A percentile compares a stretch with the other conserved stretches of the same genome.
phyloP scores from a whole-genome alignment of 2,888 invertebrate genomes.

The Eulithis prunata region DNA sequence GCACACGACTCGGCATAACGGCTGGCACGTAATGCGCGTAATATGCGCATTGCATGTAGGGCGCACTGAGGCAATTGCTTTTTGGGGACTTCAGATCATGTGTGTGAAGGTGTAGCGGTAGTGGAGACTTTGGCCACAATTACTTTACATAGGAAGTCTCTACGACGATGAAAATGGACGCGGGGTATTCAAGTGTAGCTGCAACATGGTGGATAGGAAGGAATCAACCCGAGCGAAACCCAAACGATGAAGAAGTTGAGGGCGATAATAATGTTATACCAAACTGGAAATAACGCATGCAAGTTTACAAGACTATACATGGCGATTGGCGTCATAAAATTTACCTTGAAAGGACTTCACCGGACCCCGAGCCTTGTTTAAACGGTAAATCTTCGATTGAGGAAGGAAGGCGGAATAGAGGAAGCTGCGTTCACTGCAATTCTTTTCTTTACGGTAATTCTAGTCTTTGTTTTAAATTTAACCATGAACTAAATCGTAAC shows the following conservation, averaged over 20 bases:
- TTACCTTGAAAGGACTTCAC: background rate
- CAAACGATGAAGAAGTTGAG: too few species aligned
- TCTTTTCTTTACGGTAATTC: background rate
- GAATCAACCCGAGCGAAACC: too few species aligned
- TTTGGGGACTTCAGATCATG: conserved; percentile 21
- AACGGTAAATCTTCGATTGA: background rate
- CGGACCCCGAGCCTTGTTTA: background rate
- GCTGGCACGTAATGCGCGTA: conserved; percentile 75
- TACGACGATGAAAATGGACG: background rate
- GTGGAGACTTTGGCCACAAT: background rate
- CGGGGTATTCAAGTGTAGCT: too few species aligned
- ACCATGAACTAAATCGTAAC: background rate
- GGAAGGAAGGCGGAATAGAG: background rate
- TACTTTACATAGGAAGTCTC: background rate
- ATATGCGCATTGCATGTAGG: conserved; percentile 77
- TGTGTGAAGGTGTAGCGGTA: conserved; percentile 5
- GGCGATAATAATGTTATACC: too few species aligned
- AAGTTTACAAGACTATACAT: too few species aligned
- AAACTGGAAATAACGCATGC: too few species aligned
- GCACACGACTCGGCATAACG: conserved; percentile 44
- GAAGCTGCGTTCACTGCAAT: conserved; percentile 1
- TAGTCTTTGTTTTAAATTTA: conserved; percentile 3
- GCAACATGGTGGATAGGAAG: too few species aligned
- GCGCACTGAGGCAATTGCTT: conserved; percentile 48
- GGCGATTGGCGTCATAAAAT: background rate